Evolutionary conservation across 2,797 vertebrate genomes (phyloP).

Genomic region (Parambassis ranga): DNA sequence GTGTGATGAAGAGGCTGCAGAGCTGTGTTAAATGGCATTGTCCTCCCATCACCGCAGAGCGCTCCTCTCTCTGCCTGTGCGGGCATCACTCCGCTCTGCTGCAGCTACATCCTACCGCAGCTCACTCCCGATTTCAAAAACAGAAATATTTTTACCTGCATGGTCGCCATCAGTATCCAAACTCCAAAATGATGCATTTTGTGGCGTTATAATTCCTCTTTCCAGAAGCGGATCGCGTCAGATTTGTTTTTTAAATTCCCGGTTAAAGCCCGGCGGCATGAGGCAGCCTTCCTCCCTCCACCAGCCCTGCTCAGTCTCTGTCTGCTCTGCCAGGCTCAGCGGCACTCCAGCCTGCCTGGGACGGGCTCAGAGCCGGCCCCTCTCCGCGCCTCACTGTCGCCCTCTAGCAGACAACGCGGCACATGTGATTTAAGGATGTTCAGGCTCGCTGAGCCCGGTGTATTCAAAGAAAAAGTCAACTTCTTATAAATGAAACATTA

Average conservation of each 20-base stretch:
- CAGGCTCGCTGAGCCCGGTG: background rate
- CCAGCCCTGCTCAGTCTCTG: constrained; percentile 17
- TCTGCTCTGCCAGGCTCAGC: constrained; percentile 5
- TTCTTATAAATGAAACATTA: background rate
- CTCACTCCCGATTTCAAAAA: background rate
- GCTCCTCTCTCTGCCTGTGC: background rate
- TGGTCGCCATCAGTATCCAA: constrained; percentile 40
- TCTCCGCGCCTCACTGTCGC: constrained; percentile 9
- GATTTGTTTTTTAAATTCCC: constrained; percentile 16
- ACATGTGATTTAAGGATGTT: background rate
- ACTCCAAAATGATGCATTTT: constrained; percentile 33
- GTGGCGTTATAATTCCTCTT: constrained; percentile 1
- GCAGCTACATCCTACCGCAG: background rate
- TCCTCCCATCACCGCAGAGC: background rate
- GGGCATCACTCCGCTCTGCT: background rate
- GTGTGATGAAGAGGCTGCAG: background rate
- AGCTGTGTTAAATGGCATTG: background rate
- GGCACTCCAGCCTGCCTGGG: constrained; percentile 11
- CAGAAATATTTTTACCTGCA: constrained; percentile 54
- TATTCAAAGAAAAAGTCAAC: background rate
- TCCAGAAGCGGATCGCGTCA: background rate
- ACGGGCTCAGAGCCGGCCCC: background rate
- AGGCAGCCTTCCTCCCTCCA: constrained; percentile 22
- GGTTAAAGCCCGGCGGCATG: constrained; percentile 36
- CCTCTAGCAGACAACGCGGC: constrained; percentile 15